These are phyloP conservation scores for Centruroides vittatus DNA, from an alignment of 1,140 invertebrate genomes.

Conservation along the genomic window DNA sequence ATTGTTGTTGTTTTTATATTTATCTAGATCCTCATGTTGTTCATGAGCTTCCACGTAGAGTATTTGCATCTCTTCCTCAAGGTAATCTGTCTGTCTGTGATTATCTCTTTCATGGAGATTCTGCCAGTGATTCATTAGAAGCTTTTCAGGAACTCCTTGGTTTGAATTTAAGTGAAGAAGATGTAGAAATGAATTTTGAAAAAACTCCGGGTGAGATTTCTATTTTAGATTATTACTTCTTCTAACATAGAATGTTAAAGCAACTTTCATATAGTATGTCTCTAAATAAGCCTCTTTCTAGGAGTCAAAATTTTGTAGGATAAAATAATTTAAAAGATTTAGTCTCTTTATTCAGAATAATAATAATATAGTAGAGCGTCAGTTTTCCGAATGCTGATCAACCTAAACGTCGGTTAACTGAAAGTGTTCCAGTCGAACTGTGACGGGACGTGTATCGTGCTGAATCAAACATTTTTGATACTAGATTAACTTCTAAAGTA, in stretches of 20 bases:
- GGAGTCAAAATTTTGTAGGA: no score
- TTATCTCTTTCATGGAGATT: conserved; percentile 71
- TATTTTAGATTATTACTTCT: not conserved
- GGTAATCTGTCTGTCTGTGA: conserved; percentile 55
- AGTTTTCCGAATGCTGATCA: no score
- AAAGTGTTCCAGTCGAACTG: no score
- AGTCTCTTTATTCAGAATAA: no score
- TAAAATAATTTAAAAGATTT: no score
- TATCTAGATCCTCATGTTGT: conserved; percentile 45
- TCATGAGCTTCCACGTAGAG: conserved; percentile 61
- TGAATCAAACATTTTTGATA: no score
- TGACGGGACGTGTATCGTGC: no score
- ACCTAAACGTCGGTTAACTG: no score
- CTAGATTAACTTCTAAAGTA: no score
- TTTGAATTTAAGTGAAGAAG: conserved; percentile 45
- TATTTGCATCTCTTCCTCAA: conserved; percentile 46
- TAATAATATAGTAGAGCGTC: no score
- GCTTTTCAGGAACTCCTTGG: conserved; percentile 58
- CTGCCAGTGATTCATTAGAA: conserved; percentile 50
- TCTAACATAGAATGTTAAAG: not conserved
- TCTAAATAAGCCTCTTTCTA: not conserved
- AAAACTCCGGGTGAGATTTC: conserved; percentile 10
- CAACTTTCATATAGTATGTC: not conserved
- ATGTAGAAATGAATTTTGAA: conserved; percentile 28
- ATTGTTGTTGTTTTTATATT: conserved; percentile 19